Conservation (phyloP, 2,113 vertebrate species). For the Pimephales promelas region DNA sequence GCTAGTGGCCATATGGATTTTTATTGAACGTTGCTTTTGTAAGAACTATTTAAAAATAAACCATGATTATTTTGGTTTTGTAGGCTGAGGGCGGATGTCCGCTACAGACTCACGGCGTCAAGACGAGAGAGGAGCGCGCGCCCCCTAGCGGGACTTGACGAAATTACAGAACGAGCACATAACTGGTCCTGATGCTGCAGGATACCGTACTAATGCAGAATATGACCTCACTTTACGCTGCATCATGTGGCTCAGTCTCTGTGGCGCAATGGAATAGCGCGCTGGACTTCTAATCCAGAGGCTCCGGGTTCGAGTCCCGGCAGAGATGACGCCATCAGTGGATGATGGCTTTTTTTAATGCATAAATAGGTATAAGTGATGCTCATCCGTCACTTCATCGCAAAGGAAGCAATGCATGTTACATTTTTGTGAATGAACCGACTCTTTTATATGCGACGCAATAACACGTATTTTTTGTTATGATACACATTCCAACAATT, state of each 20-base stretch:
- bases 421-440: neutral
- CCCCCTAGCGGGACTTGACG: constrained; percentile 63
- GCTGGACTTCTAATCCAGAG: constrained; percentile 99
- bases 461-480: neutral
- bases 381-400: neutral
- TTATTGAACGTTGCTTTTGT: neutral
- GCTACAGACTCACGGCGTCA: constrained; percentile 38
- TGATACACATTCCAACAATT: neutral
- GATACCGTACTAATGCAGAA: constrained; percentile 61
- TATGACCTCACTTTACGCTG: constrained; percentile 64
- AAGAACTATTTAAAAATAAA: neutral
- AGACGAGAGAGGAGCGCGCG: constrained; percentile 56
- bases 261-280: constrained; percentile 99
- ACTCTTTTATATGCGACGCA: neutral
- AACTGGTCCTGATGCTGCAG: constrained; percentile 80
- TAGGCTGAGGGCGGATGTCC: neutral
- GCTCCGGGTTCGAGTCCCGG: constrained; percentile 99
- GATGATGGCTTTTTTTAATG: constrained; percentile 27
- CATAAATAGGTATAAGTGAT: neutral
- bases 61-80: neutral
- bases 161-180: neutral
- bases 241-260: constrained; percentile 80
- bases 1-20: too few relatives aligned
- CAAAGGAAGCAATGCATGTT: neutral
- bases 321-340: constrained; percentile 83